Evolutionary conservation across 1,140 invertebrate species (phyloP).

Genomic region (Drosophila miranda): DNA sequence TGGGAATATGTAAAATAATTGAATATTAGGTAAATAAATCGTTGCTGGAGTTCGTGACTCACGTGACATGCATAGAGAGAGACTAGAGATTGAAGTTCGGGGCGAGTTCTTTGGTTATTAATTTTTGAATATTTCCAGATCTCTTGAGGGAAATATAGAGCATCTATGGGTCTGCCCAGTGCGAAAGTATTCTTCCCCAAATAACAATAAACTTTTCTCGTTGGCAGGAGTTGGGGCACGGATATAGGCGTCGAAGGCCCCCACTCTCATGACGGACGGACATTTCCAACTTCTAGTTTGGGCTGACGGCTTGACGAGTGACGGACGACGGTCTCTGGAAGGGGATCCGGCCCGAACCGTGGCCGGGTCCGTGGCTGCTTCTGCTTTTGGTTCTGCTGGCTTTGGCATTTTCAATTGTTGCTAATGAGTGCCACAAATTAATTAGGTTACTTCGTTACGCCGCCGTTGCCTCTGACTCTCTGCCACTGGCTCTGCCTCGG

Average conservation of each 20-base stretch:
- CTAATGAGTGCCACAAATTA: constrained; percentile 81
- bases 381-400: constrained; percentile 34
- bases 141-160: neutral
- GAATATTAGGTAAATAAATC: constrained; percentile 34
- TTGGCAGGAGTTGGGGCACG: neutral
- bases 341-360: too few species aligned
- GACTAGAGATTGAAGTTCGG: too few species aligned
- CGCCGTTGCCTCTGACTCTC: constrained; percentile 30
- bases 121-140: neutral
- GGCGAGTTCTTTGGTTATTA: too few species aligned
- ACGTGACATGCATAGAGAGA: neutral
- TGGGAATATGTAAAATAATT: constrained; percentile 19
- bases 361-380: constrained; percentile 23
- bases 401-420: constrained; percentile 77
- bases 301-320: constrained; percentile 25
- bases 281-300: constrained; percentile 59
- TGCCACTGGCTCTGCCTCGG: neutral
- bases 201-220: neutral
- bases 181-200: neutral
- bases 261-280: constrained; percentile 46
- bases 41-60: constrained; percentile 18
- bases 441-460: constrained; percentile 80
- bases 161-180: neutral
- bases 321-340: neutral
- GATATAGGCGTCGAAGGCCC: too few species aligned